A percentile compares a stretch with the other conserved stretches of the same genome.
Conservation (phyloP, 2,888 invertebrate species). For the Dryobotodes eremita region DNA sequence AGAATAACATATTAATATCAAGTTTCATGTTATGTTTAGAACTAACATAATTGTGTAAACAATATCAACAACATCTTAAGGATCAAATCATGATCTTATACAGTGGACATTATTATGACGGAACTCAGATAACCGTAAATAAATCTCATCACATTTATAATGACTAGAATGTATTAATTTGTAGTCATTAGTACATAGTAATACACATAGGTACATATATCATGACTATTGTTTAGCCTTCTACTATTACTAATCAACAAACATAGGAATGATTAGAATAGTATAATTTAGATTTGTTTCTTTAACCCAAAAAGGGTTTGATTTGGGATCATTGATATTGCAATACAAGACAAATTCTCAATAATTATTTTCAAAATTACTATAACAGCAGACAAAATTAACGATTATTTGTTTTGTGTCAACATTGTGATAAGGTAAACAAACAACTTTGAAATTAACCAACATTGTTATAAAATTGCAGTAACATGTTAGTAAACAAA, state of each 20-base stretch:
- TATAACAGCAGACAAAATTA: background rate
- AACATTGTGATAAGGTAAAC: slow-evolving; percentile 23
- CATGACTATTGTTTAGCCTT: slow-evolving; percentile 6
- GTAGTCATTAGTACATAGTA: background rate
- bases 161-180: background rate
- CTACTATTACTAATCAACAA: background rate
- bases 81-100: slow-evolving; percentile 1
- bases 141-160: slow-evolving; percentile 4
- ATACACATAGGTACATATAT: background rate
- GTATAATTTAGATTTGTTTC: background rate
- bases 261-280: background rate
- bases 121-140: slow-evolving; percentile 7
- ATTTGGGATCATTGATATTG: background rate
- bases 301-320: background rate
- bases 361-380: slow-evolving; percentile 13
- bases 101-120: slow-evolving; percentile 2
- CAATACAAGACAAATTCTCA: background rate
- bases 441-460: slow-evolving; percentile 12
- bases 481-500: slow-evolving; percentile 50
- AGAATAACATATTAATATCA: background rate
- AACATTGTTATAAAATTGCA: slow-evolving; percentile 27
- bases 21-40: slow-evolving; percentile 1
- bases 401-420: slow-evolving; percentile 1
- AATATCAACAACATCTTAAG: background rate
- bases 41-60: slow-evolving; percentile 1